Evolutionary conservation across 2,888 invertebrate species (phyloP).

Genomic region (Acanthosepion pharaonis): DNA sequence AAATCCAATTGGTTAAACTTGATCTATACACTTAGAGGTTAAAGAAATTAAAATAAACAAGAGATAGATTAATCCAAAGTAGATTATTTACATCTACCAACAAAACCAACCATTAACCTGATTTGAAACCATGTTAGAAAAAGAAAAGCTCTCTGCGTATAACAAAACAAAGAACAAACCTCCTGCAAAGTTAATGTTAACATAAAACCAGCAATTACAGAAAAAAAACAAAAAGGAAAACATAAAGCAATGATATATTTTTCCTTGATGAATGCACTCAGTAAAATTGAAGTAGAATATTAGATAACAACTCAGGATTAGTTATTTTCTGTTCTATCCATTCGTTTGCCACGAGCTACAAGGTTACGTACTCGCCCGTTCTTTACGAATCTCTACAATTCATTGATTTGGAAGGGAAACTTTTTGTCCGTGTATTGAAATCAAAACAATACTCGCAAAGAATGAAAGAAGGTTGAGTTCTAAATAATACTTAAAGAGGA

Average conservation of each 20-base stretch:
- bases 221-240: background rate
- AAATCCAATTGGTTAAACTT: background rate
- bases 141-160: background rate
- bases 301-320: background rate
- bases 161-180: background rate
- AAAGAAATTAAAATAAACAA: background rate
- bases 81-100: background rate
- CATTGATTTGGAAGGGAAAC: background rate
- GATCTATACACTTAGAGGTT: background rate
- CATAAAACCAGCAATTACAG: background rate
- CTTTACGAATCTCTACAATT: background rate
- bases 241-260: background rate
- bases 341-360: background rate
- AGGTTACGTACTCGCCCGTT: background rate
- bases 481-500: background rate
- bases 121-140: background rate
- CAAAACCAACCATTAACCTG: background rate
- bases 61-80: background rate
- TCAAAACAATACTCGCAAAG: background rate
- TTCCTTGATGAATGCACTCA: conserved; percentile 12
- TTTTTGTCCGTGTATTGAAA: background rate
- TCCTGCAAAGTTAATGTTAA: background rate
- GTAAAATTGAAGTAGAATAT: background rate
- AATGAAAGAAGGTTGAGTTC: background rate
- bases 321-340: background rate